Conservation (phyloP, 2,797 vertebrate genomes). For the Alcedo atthis region DNA sequence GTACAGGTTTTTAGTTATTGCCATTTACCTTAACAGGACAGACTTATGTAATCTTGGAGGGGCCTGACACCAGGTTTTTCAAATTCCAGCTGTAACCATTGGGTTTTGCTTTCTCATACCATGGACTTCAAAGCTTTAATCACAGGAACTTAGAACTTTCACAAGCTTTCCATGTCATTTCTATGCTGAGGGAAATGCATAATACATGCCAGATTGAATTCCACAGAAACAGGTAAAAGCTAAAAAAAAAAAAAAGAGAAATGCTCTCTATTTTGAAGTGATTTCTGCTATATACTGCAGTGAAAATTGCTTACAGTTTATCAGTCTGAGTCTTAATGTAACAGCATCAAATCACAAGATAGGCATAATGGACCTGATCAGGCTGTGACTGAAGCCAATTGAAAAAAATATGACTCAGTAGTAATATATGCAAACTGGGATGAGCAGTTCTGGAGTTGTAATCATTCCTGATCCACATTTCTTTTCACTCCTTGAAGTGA, state of each 20-base stretch:
- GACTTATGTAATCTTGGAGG: background rate
- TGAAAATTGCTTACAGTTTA: conserved; percentile 37
- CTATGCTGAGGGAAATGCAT: background rate
- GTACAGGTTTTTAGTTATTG: background rate
- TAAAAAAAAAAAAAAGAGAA: background rate
- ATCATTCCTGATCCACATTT: background rate
- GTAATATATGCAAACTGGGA: background rate
- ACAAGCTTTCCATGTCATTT: background rate
- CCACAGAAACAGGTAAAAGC: background rate
- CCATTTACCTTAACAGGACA: background rate
- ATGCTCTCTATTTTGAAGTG: background rate
- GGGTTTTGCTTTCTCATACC: background rate
- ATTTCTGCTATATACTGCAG: background rate
- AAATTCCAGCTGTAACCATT: background rate
- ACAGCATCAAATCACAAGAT: background rate
- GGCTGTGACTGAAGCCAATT: background rate
- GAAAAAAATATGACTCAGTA: background rate
- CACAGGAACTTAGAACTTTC: background rate
- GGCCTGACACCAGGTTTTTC: background rate
- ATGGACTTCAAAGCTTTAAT: background rate
- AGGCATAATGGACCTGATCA: background rate
- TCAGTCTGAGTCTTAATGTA: background rate
- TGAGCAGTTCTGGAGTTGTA: background rate
- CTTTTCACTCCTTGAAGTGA: background rate
- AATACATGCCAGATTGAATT: background rate